Conservation (phyloP, 2,888 invertebrate genomes). For the Geophilus truncorum region DNA sequence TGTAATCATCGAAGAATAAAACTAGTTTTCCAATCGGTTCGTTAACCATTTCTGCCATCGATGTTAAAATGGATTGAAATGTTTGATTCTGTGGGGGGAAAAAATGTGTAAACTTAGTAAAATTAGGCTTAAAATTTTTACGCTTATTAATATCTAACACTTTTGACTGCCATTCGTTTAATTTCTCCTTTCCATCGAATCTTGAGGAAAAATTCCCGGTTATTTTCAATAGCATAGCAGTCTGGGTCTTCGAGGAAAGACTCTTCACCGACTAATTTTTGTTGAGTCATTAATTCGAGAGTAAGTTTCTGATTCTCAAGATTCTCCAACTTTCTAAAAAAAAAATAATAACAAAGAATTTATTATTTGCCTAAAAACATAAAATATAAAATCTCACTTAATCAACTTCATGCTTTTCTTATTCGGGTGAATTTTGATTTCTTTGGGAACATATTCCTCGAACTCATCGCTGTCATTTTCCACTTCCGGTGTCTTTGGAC, state of each 20-base stretch:
- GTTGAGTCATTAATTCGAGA: neutral
- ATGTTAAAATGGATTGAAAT: neutral
- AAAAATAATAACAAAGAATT: neutral
- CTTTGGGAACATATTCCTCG: too few relatives aligned
- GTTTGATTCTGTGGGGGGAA: slow-evolving; percentile 27
- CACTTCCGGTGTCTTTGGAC: too few relatives aligned
- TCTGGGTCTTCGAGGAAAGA: neutral
- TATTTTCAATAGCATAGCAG: neutral
- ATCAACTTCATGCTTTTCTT: neutral
- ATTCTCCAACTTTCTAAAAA: neutral
- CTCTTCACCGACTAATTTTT: neutral
- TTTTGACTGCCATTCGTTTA: slow-evolving; percentile 10
- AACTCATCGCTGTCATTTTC: too few relatives aligned
- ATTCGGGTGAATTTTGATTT: too few relatives aligned
- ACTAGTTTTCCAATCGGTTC: neutral
- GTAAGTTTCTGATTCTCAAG: neutral
- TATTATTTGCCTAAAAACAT: neutral
- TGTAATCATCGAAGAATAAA: neutral
- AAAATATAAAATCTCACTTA: neutral
- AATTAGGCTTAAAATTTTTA: neutral
- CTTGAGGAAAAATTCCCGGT: slow-evolving; percentile 16
- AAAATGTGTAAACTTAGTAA: neutral
- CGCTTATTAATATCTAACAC: neutral
- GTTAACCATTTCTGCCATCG: neutral
- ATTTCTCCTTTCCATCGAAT: slow-evolving; percentile 20